Conservation (phyloP, 2,797 vertebrate species). For the Clarias fuscus region DNA sequence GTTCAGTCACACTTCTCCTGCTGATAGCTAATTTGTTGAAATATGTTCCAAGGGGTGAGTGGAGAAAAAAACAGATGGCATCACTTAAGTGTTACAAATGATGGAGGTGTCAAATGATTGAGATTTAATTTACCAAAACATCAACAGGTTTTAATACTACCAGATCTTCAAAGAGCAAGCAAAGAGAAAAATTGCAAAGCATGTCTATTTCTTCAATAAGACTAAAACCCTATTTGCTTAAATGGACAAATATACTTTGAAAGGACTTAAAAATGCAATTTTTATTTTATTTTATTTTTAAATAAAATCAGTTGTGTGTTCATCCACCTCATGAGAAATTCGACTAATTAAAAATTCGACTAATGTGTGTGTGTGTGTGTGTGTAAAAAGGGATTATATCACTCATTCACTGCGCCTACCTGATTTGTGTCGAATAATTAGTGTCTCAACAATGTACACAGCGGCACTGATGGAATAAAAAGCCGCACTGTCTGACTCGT, state of each 20-base stretch:
- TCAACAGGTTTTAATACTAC: constrained; percentile 2
- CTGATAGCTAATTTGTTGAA: constrained; percentile 24
- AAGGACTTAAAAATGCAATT: neutral
- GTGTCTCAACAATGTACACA: neutral
- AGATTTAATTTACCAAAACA: constrained; percentile 28
- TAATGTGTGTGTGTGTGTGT: no score
- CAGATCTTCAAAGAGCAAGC: neutral
- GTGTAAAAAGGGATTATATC: no score
- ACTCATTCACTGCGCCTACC: neutral
- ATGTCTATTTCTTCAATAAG: neutral
- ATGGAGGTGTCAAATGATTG: constrained; percentile 7
- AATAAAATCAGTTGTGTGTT: neutral
- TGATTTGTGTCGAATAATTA: neutral
- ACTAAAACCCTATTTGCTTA: neutral
- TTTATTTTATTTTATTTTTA: neutral
- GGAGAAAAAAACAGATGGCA: constrained; percentile 25
- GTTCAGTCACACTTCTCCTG: constrained; percentile 13
- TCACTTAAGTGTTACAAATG: constrained; percentile 23
- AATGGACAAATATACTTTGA: neutral
- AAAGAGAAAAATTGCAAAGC: neutral
- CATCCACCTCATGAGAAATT: no score
- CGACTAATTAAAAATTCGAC: no score
- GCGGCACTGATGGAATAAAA: neutral
- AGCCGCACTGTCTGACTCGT: neutral
- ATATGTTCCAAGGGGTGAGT: constrained; percentile 1